A percentile compares a stretch with the other conserved stretches of the same genome.
These are phyloP conservation scores for Scaptodrosophila lebanonensis DNA, from an alignment of 1,140 invertebrate genomes.

Conservation along the genomic window DNA sequence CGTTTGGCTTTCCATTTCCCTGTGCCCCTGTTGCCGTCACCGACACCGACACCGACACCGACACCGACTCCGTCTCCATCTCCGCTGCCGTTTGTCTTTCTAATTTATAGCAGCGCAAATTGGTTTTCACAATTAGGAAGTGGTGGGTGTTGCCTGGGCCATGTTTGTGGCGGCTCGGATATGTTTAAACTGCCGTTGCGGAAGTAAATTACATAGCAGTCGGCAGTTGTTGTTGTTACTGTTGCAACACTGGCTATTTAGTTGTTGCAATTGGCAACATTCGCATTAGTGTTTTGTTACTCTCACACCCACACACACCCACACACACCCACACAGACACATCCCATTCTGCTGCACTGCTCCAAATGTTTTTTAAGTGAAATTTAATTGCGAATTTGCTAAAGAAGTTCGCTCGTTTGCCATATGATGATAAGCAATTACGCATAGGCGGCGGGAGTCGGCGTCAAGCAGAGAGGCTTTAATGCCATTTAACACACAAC, in stretches of 20 bases:
- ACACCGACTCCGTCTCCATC: background rate
- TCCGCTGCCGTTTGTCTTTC: constrained; percentile 61
- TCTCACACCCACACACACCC: too few relatives aligned
- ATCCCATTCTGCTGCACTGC: too few relatives aligned
- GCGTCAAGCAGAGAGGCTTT: constrained; percentile 10
- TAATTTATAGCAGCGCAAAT: constrained; percentile 73
- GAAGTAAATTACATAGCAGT: constrained; percentile 63
- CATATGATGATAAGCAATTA: constrained; percentile 41
- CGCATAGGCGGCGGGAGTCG: background rate
- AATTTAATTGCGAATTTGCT: constrained; percentile 64
- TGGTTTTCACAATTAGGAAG: constrained; percentile 74
- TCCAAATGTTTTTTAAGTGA: constrained; percentile 74
- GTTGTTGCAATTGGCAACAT: too few relatives aligned
- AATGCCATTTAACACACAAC: constrained; percentile 1
- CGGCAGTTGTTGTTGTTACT: constrained; percentile 17
- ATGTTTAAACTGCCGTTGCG: constrained; percentile 63
- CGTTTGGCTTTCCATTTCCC: too few relatives aligned
- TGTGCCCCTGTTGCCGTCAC: too few relatives aligned
- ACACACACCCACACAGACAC: too few relatives aligned
- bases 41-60: background rate
- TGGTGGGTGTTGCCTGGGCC: constrained; percentile 59
- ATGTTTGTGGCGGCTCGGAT: constrained; percentile 36
- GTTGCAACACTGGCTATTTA: background rate
- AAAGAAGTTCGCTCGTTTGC: constrained; percentile 21
- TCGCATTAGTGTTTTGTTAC: too few relatives aligned